Conservation (phyloP, 1,140 invertebrate genomes). For the Drosophila sp. region DNA sequence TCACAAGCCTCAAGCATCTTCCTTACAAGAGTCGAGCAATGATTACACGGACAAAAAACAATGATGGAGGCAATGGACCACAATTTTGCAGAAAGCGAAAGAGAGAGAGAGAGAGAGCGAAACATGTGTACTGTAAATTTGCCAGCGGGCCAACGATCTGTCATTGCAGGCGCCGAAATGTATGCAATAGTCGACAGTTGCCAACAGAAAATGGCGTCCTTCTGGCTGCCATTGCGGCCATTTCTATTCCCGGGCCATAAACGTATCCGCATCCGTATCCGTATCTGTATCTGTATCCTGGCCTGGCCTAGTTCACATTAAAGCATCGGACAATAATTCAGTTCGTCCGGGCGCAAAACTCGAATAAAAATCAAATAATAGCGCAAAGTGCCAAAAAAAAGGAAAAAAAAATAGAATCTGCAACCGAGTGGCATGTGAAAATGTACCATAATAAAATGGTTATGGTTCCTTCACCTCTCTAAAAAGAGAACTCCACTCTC, state of each 20-base stretch:
- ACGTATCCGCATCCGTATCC: conserved; percentile 45
- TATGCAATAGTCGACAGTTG: conserved; percentile 42
- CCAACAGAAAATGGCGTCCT: conserved; percentile 54
- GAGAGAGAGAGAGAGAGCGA: background rate
- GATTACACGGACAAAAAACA: background rate
- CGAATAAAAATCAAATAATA: conserved; percentile 80
- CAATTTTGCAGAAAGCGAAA: background rate
- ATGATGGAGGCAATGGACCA: background rate
- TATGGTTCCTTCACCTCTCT: background rate
- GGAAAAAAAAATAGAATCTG: conserved; percentile 9
- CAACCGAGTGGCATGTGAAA: conserved; percentile 23
- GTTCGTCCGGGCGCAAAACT: conserved; percentile 52
- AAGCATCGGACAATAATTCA: conserved; percentile 74
- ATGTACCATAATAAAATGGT: conserved; percentile 47
- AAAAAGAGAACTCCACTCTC: conserved; percentile 8
- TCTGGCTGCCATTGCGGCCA: conserved; percentile 11
- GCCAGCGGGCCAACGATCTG: conserved; percentile 19
- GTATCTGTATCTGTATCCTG: conserved; percentile 42
- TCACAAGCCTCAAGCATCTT: conserved; percentile 65
- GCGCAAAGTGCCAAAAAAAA: conserved; percentile 59
- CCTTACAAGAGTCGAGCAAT: conserved; percentile 37
- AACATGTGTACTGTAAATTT: background rate
- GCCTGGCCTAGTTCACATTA: conserved; percentile 71
- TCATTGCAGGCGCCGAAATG: conserved; percentile 42
- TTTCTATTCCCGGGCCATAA: conserved; percentile 17